phyloP scores from a whole-genome alignment of 2,888 invertebrate species.

The Malthinus flaveolus region DNA sequence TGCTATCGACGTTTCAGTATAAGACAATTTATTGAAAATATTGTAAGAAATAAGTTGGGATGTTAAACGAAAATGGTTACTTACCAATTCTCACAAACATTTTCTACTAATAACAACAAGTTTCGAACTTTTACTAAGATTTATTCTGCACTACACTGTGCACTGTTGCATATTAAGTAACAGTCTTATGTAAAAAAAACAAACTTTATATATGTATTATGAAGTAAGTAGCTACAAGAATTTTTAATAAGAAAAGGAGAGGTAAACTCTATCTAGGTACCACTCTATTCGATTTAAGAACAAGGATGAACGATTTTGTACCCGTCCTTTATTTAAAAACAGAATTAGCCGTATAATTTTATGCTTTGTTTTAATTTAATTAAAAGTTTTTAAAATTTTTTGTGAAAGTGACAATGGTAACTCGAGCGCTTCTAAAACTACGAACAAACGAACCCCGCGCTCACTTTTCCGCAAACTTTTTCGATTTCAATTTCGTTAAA shows the following conservation, averaged over 20 bases:
- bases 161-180: conserved; percentile 16
- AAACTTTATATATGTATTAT: conserved; percentile 12
- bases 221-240: not conserved
- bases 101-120: not conserved
- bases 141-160: not conserved
- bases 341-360: conserved; percentile 6
- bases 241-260: conserved; percentile 21
- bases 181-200: conserved; percentile 4
- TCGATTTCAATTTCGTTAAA: no score
- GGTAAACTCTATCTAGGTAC: conserved; percentile 12
- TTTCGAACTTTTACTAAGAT: not conserved
- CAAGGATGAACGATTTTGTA: not conserved
- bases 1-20: conserved; percentile 12
- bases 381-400: conserved; percentile 5
- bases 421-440: conserved; percentile 15
- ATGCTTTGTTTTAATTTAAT: not conserved
- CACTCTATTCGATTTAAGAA: not conserved
- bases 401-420: conserved; percentile 26
- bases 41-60: not conserved
- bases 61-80: not conserved
- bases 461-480: no score
- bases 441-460: not conserved
- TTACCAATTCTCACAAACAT: conserved; percentile 17
- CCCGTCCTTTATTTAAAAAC: conserved; percentile 4
- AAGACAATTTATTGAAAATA: conserved; percentile 8